Conservation (phyloP, 2,797 vertebrate species). For the Anabacerthia variegaticeps region DNA sequence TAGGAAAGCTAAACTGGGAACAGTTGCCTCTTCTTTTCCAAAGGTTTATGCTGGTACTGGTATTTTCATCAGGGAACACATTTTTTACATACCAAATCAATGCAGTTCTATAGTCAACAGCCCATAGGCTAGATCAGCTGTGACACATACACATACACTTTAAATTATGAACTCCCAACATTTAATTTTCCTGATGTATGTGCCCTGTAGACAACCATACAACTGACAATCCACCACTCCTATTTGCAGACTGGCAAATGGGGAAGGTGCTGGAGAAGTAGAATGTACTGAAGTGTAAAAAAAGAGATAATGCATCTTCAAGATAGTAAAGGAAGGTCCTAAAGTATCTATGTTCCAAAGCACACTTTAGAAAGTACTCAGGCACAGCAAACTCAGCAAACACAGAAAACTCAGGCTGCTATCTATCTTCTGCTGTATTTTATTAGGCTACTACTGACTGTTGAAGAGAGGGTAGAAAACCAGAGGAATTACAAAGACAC, state of each 20-base stretch:
- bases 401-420: not conserved
- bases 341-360: not conserved
- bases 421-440: not conserved
- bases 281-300: not conserved
- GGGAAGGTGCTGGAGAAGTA: not conserved
- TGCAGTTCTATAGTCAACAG: not conserved
- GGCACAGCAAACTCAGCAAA: not conserved
- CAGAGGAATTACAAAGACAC: constrained; percentile 19
- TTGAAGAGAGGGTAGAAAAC: not conserved
- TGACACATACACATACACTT: not conserved
- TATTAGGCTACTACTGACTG: not conserved
- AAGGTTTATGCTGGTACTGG: not conserved
- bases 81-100: not conserved
- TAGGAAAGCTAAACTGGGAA: not conserved
- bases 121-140: not conserved
- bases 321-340: not conserved
- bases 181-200: not conserved
- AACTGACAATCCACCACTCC: not conserved
- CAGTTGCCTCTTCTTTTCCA: not conserved
- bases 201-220: not conserved
- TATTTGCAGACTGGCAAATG: not conserved
- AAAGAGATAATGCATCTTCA: not conserved
- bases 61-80: not conserved
- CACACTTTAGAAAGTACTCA: not conserved
- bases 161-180: not conserved